A percentile compares a stretch with the other conserved stretches of the same genome.
phyloP scores from a whole-genome alignment of 2,113 vertebrate genomes.

The Chloropsis cyanopogon region DNA sequence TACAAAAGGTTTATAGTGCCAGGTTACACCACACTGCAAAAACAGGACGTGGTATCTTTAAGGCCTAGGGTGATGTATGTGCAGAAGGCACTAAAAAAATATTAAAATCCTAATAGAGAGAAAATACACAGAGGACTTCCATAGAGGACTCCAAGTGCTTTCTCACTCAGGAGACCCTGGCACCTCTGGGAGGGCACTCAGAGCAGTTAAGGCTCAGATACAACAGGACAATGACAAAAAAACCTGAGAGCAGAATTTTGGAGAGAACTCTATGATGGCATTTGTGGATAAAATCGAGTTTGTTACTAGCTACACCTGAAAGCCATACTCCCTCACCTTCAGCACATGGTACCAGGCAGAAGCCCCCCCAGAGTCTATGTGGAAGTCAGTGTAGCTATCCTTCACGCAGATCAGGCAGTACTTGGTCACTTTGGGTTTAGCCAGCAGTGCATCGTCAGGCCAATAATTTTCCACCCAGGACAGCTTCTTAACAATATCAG shows the following conservation, averaged over 20 bases:
- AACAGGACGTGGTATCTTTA: neutral
- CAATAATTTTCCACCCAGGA: conserved; percentile 98
- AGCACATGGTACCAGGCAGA: conserved; percentile 96
- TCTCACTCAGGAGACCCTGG: neutral
- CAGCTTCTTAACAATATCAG: conserved; percentile 90
- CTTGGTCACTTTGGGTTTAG: conserved; percentile 96
- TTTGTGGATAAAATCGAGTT: neutral
- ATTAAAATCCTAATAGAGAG: neutral
- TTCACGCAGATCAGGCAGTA: conserved; percentile 98
- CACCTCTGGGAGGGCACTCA: neutral
- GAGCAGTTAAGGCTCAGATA: neutral
- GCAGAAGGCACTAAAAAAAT: neutral
- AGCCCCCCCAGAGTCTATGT: conserved; percentile 93
- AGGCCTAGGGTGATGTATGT: neutral
- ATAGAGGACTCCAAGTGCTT: neutral
- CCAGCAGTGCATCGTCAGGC: conserved; percentile 92
- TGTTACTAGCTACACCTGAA: fast-evolving
- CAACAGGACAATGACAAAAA: fast-evolving
- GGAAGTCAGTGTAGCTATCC: conserved; percentile 98
- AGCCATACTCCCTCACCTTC: conserved; percentile 77
- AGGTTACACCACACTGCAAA: neutral
- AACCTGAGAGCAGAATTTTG: fast-evolving
- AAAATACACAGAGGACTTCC: neutral
- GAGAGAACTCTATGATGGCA: neutral
- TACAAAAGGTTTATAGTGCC: neutral